Evolutionary conservation across 2,113 vertebrate species (phyloP).

Genomic region (Archilochus colubris): DNA sequence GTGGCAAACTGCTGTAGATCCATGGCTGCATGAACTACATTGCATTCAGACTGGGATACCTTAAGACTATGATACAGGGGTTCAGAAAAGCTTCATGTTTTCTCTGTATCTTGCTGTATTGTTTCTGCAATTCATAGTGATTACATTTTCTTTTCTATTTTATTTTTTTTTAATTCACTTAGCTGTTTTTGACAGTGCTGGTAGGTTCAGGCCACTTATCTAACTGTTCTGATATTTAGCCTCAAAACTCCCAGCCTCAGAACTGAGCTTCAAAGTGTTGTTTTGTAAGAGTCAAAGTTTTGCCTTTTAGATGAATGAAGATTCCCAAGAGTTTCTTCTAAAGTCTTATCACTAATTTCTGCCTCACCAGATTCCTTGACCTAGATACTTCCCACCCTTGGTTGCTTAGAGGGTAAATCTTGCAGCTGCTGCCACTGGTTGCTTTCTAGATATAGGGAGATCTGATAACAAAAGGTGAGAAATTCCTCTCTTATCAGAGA

Average conservation of each 20-base stretch:
- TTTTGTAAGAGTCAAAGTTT: not conserved
- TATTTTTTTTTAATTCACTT: not conserved
- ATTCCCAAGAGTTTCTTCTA: not conserved
- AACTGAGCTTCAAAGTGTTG: not conserved
- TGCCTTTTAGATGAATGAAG: not conserved
- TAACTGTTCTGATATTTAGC: not conserved
- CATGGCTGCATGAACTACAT: not conserved
- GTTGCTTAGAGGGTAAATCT: conserved; percentile 30
- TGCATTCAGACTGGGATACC: too few species aligned
- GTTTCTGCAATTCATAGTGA: not conserved
- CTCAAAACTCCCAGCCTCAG: not conserved
- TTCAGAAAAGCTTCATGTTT: not conserved
- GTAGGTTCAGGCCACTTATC: not conserved
- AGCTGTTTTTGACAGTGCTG: not conserved
- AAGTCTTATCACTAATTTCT: conserved; percentile 25
- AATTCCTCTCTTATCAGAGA: conserved; percentile 27
- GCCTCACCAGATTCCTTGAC: conserved; percentile 21
- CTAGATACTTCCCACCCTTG: not conserved
- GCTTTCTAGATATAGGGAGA: conserved; percentile 61
- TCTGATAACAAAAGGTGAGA: conserved; percentile 35
- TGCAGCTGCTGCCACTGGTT: conserved; percentile 32
- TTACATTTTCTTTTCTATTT: rapidly evolving
- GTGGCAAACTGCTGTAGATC: not conserved
- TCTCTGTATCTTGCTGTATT: not conserved
- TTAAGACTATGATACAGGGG: not conserved